These are phyloP conservation scores for Agrotis clavis DNA, from an alignment of 2,888 invertebrate genomes.

Conservation along the genomic window DNA sequence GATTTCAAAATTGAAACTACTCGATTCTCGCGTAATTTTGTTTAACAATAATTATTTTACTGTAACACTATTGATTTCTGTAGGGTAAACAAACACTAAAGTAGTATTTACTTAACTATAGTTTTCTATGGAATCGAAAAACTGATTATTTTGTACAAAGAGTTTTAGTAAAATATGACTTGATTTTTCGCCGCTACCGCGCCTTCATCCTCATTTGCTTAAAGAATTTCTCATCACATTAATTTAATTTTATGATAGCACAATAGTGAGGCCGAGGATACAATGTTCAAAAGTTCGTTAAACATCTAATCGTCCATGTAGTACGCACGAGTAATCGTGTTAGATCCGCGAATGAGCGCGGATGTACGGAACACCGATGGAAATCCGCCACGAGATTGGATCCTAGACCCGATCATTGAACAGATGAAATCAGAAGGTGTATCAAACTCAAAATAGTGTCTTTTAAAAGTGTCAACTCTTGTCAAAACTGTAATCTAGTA, in stretches of 20 bases:
- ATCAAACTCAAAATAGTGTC: neutral
- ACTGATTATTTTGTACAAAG: too few relatives aligned
- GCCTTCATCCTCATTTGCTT: too few relatives aligned
- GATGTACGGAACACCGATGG: constrained; percentile 55
- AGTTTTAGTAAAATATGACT: too few relatives aligned
- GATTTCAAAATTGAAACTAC: neutral
- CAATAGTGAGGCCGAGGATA: neutral
- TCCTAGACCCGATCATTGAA: constrained; percentile 7
- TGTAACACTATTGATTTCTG: neutral
- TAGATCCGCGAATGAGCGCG: constrained; percentile 60
- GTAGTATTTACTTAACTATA: too few relatives aligned
- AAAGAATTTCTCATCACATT: too few relatives aligned
- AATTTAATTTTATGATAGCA: neutral
- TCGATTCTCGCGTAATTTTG: neutral
- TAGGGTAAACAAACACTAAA: too few relatives aligned
- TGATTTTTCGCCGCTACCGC: too few relatives aligned
- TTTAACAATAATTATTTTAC: neutral
- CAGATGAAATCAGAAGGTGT: constrained; percentile 23
- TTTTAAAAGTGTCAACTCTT: too few relatives aligned
- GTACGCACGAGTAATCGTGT: constrained; percentile 60
- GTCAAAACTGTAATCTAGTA: too few relatives aligned
- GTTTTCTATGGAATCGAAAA: too few relatives aligned
- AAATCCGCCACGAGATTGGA: constrained; percentile 66
- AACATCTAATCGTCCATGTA: constrained; percentile 32
- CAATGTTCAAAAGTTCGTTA: constrained; percentile 47